phyloP scores from a whole-genome alignment of 2,113 vertebrate species.

The Megalops atlanticus region DNA sequence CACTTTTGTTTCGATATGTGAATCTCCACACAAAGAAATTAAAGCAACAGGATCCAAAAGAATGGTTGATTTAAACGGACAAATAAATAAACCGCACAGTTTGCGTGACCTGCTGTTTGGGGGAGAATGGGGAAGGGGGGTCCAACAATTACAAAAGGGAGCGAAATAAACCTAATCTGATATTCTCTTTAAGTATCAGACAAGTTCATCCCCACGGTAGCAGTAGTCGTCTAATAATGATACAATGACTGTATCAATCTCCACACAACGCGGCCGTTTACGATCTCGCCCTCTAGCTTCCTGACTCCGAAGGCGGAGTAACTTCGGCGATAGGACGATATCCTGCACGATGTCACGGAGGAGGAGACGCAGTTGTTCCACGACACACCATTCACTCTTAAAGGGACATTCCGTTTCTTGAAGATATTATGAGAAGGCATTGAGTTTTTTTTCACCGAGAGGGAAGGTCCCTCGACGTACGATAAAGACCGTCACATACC shows the following conservation, averaged over 20 bases:
- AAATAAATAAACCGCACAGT: conserved; percentile 22
- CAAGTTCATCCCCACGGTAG: conserved; percentile 80
- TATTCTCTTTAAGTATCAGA: conserved; percentile 71
- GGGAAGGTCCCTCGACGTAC: conserved; percentile 16
- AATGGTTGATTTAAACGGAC: not conserved
- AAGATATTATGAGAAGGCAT: conserved; percentile 8
- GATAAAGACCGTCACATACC: conserved; percentile 22
- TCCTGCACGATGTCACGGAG: conserved; percentile 78
- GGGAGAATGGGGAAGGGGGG: not conserved
- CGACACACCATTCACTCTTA: conserved; percentile 65
- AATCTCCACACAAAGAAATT: conserved; percentile 51
- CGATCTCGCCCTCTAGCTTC: conserved; percentile 76
- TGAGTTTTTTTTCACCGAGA: not conserved
- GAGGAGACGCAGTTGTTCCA: conserved; percentile 67
- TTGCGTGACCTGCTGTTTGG: conserved; percentile 12
- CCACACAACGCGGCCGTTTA: conserved; percentile 66
- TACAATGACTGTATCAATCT: conserved; percentile 77
- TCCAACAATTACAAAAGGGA: conserved; percentile 17
- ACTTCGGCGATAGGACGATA: conserved; percentile 80
- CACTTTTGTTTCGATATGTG: conserved; percentile 69
- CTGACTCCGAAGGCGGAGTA: conserved; percentile 83
- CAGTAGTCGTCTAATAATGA: conserved; percentile 71
- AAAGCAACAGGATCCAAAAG: conserved; percentile 1
- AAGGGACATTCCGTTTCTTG: conserved; percentile 69
- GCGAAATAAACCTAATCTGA: conserved; percentile 45